Base-by-base conservation (phyloP, 2,888 invertebrate species). In the Teleogryllus oceanicus region DNA sequence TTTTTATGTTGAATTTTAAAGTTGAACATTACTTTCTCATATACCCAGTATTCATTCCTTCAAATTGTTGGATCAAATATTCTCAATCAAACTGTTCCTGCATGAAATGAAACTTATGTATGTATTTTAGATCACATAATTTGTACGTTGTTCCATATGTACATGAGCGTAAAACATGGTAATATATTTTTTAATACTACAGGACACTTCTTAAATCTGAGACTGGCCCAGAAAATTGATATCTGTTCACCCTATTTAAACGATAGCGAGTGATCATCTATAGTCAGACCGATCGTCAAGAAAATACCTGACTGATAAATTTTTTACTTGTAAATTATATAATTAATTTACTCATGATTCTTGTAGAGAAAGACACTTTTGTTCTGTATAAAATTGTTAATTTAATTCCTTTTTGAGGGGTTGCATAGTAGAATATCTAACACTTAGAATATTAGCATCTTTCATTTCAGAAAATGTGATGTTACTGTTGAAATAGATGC, bases 401-500 rank as follows among this genome's bases (percentile, higher is more conserved):
- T 49, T 49, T n/a, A 18, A 49, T 62, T 62, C 62, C 62, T 62
- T 62, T 62, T 62, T 13, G n/a, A 62, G n/a, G 62, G 62, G 62
- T 62, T 62, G 62, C 62, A 62, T 62, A 62, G 62, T 62, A 62
- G 62, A 62, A 62, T 62, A 62, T 62, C 62, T 62, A 62, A 62
- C 62, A 62, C 62, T n/a, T 62, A 77, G 50, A n/a, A 3, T 18
- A 16, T 77, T 49, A 77, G 49, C 49, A 77, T n/a, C 76, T 24
- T 77, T 49, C 24, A n/a, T 77, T 77, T 77, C 49, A 49, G 49
- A 49, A 49, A 77, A 77, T 77, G 78, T 78, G 78, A 79, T 78
- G 78, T 81, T 81, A 62, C 37, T 80, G 78, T 80, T 80, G 49
- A 51, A 76, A 78, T 74, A 80, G 78, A 75, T 76, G 78, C 76